Percentiles rank a stretch among this genome's conserved stretches.
These are phyloP conservation scores for Muraenolepis orangiensis DNA, from an alignment of 2,797 vertebrate genomes.

Conservation along the genomic window DNA sequence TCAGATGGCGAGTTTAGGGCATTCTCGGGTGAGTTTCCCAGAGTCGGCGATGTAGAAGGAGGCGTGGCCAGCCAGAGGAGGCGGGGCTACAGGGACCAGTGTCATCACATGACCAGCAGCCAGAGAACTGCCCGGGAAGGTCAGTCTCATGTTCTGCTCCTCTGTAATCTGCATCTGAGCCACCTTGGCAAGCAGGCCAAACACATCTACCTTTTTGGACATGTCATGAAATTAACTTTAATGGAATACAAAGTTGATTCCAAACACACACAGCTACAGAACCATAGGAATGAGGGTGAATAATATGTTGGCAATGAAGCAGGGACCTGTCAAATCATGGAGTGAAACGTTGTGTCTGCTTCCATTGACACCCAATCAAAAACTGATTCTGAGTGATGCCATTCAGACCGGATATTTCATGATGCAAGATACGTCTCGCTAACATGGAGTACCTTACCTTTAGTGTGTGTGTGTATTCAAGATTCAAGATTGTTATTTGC, in stretches of 20 bases:
- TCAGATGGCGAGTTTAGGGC: constrained; percentile 76
- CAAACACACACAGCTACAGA: neutral
- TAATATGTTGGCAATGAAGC: neutral
- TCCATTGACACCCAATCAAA: neutral
- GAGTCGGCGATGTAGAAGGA: constrained; percentile 59
- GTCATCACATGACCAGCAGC: constrained; percentile 65
- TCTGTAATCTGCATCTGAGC: neutral
- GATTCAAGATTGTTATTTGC: too few relatives aligned
- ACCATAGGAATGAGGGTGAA: neutral
- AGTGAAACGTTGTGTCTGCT: neutral
- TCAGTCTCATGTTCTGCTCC: constrained; percentile 9
- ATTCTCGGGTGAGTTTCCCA: constrained; percentile 24
- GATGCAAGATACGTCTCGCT: neutral
- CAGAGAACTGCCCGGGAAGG: constrained; percentile 68
- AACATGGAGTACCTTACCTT: too few relatives aligned
- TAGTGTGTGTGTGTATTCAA: neutral
- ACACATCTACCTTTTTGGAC: too few relatives aligned
- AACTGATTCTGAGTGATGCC: neutral
- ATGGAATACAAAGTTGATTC: neutral
- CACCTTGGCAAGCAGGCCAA: too few relatives aligned
- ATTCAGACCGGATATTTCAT: neutral
- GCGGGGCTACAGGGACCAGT: constrained; percentile 73
- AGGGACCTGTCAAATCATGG: neutral
- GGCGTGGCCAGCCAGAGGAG: constrained; percentile 74
- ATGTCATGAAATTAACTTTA: too few relatives aligned